Conservation (phyloP, 2,888 invertebrate genomes). For the Pandemis cinnamomeana region DNA sequence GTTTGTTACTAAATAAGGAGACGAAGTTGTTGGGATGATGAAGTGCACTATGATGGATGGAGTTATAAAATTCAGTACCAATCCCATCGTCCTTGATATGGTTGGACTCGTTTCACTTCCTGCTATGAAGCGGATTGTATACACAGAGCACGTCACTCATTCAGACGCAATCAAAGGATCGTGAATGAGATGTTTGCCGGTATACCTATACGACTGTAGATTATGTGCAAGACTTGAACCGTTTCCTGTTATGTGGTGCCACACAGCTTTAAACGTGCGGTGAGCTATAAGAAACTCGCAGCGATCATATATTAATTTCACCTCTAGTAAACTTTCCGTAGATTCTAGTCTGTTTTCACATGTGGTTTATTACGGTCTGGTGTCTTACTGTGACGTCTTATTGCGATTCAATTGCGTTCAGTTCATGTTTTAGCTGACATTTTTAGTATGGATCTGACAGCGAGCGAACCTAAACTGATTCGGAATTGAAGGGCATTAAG, state of each 20-base stretch:
- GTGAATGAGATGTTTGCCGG: constrained; percentile 80
- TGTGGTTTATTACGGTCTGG: neutral
- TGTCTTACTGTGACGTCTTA: no score
- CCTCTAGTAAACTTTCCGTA: neutral
- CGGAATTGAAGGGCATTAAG: no score
- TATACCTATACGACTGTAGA: constrained; percentile 49
- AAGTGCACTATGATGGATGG: constrained; percentile 28
- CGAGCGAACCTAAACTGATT: no score
- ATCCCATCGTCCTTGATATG: constrained; percentile 78
- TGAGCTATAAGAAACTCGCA: constrained; percentile 8
- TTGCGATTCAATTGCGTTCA: no score
- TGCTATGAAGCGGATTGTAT: constrained; percentile 75
- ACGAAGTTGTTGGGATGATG: neutral
- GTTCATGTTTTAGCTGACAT: no score
- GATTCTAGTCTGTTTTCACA: neutral
- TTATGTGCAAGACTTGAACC: constrained; percentile 60
- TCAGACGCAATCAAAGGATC: constrained; percentile 80
- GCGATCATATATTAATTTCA: constrained; percentile 1
- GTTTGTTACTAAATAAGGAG: neutral
- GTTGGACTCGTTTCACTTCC: constrained; percentile 79
- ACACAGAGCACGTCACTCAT: constrained; percentile 80
- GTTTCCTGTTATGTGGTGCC: constrained; percentile 69
- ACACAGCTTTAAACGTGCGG: constrained; percentile 37
- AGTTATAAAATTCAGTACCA: constrained; percentile 64
- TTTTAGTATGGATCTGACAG: no score